A percentile compares a stretch with the other conserved stretches of the same genome.
phyloP scores from a whole-genome alignment of 2,113 vertebrate species.

The Harpagus bidentatus region DNA sequence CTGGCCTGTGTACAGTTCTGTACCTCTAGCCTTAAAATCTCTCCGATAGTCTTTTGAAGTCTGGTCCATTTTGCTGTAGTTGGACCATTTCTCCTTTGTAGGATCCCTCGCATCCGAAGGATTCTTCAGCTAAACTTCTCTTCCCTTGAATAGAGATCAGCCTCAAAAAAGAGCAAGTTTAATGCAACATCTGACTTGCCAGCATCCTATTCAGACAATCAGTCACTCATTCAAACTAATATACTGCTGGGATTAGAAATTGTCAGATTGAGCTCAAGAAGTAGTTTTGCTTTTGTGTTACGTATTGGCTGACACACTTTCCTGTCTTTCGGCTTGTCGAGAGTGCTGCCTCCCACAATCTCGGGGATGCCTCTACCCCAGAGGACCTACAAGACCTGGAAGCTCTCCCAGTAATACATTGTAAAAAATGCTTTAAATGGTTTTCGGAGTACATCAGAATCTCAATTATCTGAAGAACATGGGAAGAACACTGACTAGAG shows the following conservation, averaged over 20 bases:
- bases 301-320: not conserved
- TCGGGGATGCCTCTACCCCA: not conserved
- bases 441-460: constrained; percentile 28
- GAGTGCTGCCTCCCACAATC: not conserved
- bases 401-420: not conserved
- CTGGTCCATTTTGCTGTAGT: not conserved
- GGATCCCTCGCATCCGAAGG: not conserved
- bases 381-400: constrained; percentile 22
- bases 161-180: not conserved
- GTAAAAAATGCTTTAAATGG: constrained; percentile 4
- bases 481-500: constrained; percentile 20
- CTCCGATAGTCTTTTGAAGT: not conserved
- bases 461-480: constrained; percentile 44
- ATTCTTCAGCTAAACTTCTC: not conserved
- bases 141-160: not conserved
- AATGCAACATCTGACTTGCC: not conserved
- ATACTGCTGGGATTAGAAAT: not conserved
- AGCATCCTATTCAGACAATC: not conserved
- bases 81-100: not conserved
- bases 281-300: constrained; percentile 11
- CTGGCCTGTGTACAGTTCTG: not conserved
- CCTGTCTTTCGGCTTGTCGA: not conserved
- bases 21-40: not conserved
- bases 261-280: not conserved
- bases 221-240: not conserved